Evolutionary conservation across 1,140 invertebrate species (phyloP), one percentile per base, ranked within the genome.

Genomic region (Aphaenogaster rudis): DNA sequence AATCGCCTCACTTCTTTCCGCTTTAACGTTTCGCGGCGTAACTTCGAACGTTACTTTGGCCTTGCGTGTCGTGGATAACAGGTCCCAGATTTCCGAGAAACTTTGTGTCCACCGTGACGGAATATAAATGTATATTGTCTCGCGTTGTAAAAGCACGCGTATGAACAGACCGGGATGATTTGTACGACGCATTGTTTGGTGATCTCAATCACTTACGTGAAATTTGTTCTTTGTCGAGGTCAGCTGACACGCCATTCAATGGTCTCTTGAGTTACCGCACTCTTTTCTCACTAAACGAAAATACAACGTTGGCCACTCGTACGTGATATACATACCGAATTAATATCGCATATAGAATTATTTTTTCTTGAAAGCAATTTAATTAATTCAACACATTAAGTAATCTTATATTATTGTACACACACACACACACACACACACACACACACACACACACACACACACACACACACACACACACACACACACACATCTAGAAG

Each of bases 61-160:
- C 63, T 90, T 74, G 88, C 88, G 84, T 88, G 88, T 28, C 17
- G 33, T 39, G 6, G 3, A 50, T 64, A 86, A 74, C 72, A 78
- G 50, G 45, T 82, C 63, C 3, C 36, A 42, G 50, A 67, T 15
- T 90, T 90, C 74, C 61, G 28, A 67, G 86, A 90, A 90, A 76
- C 54, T 76, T 66, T n/a, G 52, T 69, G 66, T 81, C 42, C 33
- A 67, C n/a, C 45, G 50, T 57, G 77, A 28, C 28, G 36, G 21
- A 77, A 52, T 69, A 48, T 48, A n/a, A 69, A 69, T 50, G 45
- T 39, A 13, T 33, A 76, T 84, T 76, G 28, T 61, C 28, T 81
- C 21, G 66, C 21, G 33, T n/a, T 5, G 36, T 39, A 67, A 42
- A 17, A 80, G 36, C 33, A 21, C 9, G 50, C 64, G 39, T 21